Evolutionary conservation across 1,140 invertebrate species (phyloP).

Genomic region (Macrocentrus cingulum): DNA sequence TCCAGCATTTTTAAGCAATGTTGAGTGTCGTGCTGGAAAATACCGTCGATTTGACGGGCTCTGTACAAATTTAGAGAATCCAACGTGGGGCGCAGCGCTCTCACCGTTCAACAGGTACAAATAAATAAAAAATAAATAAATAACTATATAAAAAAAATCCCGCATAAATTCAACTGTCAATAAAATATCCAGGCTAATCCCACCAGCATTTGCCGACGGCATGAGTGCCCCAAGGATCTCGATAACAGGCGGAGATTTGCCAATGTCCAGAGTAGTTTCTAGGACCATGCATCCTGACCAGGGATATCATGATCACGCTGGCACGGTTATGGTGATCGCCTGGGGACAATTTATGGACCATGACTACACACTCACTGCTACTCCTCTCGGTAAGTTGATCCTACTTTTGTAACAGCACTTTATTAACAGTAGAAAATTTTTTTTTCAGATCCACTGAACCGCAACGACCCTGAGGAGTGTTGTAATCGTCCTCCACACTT

Average conservation of each 20-base stretch:
- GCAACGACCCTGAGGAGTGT: constrained; percentile 87
- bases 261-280: constrained; percentile 80
- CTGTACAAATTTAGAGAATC: constrained; percentile 90
- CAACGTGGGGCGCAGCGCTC: constrained; percentile 86
- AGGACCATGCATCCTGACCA: constrained; percentile 89
- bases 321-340: constrained; percentile 89
- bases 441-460: constrained; percentile 73
- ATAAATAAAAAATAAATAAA: constrained; percentile 16
- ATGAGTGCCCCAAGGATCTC: constrained; percentile 80
- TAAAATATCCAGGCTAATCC: constrained; percentile 64
- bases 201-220: constrained; percentile 78
- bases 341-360: constrained; percentile 96
- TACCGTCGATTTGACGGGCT: constrained; percentile 88
- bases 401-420: too few relatives aligned
- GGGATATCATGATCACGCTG: constrained; percentile 90
- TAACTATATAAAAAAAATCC: background rate
- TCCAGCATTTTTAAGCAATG: constrained; percentile 82
- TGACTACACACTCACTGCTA: constrained; percentile 86
- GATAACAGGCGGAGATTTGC: constrained; percentile 72
- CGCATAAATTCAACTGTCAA: background rate
- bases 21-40: constrained; percentile 86
- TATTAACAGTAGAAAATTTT: too few relatives aligned
- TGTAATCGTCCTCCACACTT: constrained; percentile 74
- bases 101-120: constrained; percentile 82
- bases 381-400: constrained; percentile 70